phyloP scores from a whole-genome alignment of 2,888 invertebrate species.

The Hirudinaria manillensis region DNA sequence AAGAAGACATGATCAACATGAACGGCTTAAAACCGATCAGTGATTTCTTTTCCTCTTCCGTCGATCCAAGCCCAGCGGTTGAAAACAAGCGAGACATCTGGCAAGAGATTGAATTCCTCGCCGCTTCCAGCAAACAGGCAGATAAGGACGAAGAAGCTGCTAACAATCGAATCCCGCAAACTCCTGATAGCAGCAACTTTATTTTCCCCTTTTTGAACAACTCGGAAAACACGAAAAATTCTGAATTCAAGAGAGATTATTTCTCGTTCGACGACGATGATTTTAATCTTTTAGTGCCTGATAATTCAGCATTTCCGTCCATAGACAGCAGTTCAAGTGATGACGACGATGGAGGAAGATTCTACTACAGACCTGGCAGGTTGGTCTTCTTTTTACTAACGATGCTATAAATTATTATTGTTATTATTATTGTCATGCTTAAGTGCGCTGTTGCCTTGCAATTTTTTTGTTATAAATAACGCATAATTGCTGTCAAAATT shows the following conservation, averaged over 20 bases:
- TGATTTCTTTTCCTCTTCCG: neutral
- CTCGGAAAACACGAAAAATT: neutral
- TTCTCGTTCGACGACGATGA: constrained; percentile 1
- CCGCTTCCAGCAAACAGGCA: neutral
- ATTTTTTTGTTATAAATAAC: neutral
- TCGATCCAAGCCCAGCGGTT: neutral
- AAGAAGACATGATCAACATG: neutral
- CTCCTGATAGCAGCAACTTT: neutral
- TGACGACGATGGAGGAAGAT: neutral
- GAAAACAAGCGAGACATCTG: constrained; percentile 1
- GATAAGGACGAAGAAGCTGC: neutral
- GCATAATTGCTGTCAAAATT: neutral
- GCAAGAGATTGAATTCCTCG: constrained; percentile 3
- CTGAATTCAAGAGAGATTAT: constrained; percentile 1
- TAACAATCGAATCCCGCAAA: neutral
- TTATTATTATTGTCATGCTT: too few species aligned
- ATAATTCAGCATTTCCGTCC: neutral
- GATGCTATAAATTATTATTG: too few species aligned
- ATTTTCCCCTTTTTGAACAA: neutral
- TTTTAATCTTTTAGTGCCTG: neutral
- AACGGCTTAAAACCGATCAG: neutral
- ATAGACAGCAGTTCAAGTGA: constrained; percentile 12
- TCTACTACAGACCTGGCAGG: constrained; percentile 6
- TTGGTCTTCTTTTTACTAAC: neutral
- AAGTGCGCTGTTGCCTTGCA: neutral